Percentiles rank a stretch among this genome's conserved stretches.
Conservation (phyloP, 2,888 invertebrate species). For the Coenonympha arcania region DNA sequence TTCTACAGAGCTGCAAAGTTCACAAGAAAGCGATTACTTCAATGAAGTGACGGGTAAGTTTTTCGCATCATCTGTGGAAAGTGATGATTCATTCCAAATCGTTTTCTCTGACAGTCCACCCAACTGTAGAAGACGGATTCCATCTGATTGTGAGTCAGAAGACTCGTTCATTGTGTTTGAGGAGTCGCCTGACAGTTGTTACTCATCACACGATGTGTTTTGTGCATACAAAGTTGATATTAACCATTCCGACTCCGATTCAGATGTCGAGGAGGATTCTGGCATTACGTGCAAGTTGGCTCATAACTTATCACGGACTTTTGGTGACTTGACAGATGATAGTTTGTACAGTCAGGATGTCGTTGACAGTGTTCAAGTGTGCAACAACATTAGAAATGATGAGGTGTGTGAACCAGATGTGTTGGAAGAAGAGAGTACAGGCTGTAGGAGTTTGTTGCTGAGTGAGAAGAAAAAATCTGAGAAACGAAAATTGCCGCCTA, state of each 20-base stretch:
- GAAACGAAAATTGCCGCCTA: slow-evolving; percentile 43
- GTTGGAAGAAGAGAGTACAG: slow-evolving; percentile 13
- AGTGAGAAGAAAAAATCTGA: slow-evolving; percentile 42
- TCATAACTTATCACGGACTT: slow-evolving; percentile 45
- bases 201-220: slow-evolving; percentile 58
- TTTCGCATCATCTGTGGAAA: slow-evolving; percentile 45
- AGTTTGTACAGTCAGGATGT: slow-evolving; percentile 56
- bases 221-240: slow-evolving; percentile 36
- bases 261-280: slow-evolving; percentile 28
- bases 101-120: slow-evolving; percentile 53
- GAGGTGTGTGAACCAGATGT: not conserved
- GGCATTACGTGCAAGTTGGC: slow-evolving; percentile 21
- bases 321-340: slow-evolving; percentile 57
- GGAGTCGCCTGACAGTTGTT: slow-evolving; percentile 58
- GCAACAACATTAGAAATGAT: slow-evolving; percentile 23
- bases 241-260: slow-evolving; percentile 29
- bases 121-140: slow-evolving; percentile 33
- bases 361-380: slow-evolving; percentile 47
- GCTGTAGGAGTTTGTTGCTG: slow-evolving; percentile 37
- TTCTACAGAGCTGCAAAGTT: slow-evolving; percentile 21
- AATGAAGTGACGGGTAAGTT: slow-evolving; percentile 60
- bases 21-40: slow-evolving; percentile 38
- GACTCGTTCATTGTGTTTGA: slow-evolving; percentile 75
- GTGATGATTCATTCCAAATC: slow-evolving; percentile 66
- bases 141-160: slow-evolving; percentile 74